A percentile compares a stretch with the other conserved stretches of the same genome.
These are phyloP conservation scores for Apistogramma diplotaenia DNA, from an alignment of 2,113 vertebrate species.

Conservation along the genomic window DNA sequence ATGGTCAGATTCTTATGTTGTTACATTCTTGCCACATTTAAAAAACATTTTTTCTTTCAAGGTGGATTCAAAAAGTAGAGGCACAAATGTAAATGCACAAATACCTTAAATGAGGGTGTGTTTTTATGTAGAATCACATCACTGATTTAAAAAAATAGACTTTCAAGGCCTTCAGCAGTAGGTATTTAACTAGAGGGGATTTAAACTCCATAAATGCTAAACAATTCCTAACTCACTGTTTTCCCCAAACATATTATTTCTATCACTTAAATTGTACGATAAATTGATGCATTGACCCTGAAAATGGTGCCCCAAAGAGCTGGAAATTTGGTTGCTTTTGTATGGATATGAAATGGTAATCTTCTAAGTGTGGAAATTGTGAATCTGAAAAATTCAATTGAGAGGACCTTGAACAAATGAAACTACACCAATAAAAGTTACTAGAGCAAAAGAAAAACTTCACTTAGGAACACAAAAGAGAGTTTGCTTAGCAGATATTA, in stretches of 20 bases:
- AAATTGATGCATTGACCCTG: constrained; percentile 22
- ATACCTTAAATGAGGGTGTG: background rate
- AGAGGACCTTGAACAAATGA: constrained; percentile 33
- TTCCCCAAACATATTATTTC: background rate
- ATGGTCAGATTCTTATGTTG: background rate
- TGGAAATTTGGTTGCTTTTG: background rate
- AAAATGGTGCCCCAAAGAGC: constrained; percentile 12
- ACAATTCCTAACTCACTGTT: background rate
- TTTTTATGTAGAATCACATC: background rate
- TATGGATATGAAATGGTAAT: background rate
- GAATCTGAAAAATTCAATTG: constrained; percentile 18
- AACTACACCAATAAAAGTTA: constrained; percentile 12
- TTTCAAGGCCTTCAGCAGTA: constrained; percentile 14
- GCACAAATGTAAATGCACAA: background rate
- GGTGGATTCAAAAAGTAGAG: background rate
- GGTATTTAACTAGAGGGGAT: background rate
- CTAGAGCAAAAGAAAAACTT: constrained; percentile 16
- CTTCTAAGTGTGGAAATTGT: background rate
- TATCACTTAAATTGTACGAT: constrained; percentile 1
- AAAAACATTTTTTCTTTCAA: background rate
- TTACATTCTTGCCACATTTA: background rate
- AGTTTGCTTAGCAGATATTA: background rate
- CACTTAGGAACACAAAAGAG: background rate
- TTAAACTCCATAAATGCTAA: background rate
- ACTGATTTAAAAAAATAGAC: constrained; percentile 4